Conservation (phyloP, 1,140 invertebrate genomes). For the Seison nebaliae region DNA sequence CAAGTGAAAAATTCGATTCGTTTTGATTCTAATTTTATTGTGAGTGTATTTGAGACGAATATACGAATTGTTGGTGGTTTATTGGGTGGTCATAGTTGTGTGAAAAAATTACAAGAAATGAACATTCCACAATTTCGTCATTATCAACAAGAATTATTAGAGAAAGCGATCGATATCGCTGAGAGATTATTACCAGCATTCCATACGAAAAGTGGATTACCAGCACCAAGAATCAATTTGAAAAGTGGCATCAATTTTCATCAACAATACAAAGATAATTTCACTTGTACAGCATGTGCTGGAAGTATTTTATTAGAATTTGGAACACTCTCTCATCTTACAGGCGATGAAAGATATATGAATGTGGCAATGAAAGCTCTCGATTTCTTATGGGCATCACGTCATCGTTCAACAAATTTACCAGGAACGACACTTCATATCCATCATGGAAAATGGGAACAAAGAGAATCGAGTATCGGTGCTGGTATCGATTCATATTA, state of each 20-base stretch:
- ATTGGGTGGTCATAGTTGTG: conserved; percentile 65
- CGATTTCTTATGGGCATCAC: conserved; percentile 76
- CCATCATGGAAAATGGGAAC: conserved; percentile 84
- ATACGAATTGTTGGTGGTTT: conserved; percentile 74
- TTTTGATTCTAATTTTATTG: conserved; percentile 75
- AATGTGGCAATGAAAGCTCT: conserved; percentile 75
- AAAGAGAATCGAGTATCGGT: conserved; percentile 72
- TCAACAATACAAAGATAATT: conserved; percentile 31
- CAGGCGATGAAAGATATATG: conserved; percentile 49
- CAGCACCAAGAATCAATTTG: conserved; percentile 50
- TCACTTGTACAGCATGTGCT: conserved; percentile 82
- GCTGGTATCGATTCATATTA: conserved; percentile 96
- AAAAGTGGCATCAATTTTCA: conserved; percentile 8
- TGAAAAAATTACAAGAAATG: conserved; percentile 45
- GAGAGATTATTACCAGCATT: conserved; percentile 72
- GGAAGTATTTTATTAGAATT: conserved; percentile 91
- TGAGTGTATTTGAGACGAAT: conserved; percentile 93
- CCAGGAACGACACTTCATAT: conserved; percentile 33
- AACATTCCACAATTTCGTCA: conserved; percentile 45
- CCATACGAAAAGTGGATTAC: conserved; percentile 86
- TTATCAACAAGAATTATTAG: conserved; percentile 65
- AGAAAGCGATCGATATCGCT: conserved; percentile 68
- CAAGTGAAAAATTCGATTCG: conserved; percentile 45
- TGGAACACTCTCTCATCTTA: conserved; percentile 67
- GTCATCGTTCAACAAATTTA: conserved; percentile 46